A percentile compares a stretch with the other conserved stretches of the same genome.
Evolutionary conservation across 92 coral and sea anemone species (phyloP).

Genomic region (Epizoanthus stellaris): DNA sequence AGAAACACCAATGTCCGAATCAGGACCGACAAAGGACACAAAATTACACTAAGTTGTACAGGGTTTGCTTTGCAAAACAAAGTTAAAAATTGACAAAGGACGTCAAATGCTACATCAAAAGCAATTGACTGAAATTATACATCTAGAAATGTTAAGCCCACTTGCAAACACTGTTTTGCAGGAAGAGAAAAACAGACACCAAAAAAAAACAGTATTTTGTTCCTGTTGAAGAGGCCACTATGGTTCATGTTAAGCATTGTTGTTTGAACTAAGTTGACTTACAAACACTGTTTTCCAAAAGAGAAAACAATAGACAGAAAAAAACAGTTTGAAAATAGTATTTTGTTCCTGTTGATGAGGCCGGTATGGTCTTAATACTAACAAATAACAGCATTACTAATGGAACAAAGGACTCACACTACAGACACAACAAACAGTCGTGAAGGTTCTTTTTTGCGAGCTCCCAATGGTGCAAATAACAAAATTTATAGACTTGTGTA

Average conservation of each 20-base stretch:
- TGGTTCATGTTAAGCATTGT: background rate
- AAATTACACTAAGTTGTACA: background rate
- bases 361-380: background rate
- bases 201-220: no score
- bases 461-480: conserved; percentile 11
- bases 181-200: no score
- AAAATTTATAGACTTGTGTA: background rate
- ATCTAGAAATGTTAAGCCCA: background rate
- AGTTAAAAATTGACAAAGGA: conserved; percentile 2
- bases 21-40: background rate
- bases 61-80: background rate
- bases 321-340: background rate
- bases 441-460: conserved; percentile 2
- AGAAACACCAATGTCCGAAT: background rate
- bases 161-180: no score
- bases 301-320: background rate
- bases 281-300: background rate
- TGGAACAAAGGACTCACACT: conserved; percentile 15
- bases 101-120: background rate
- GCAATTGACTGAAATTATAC: background rate
- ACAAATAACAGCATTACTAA: background rate
- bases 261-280: background rate
- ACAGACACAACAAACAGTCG: background rate
- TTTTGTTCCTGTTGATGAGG: conserved; percentile 1
- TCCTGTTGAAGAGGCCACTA: no score